Percentiles rank a stretch among this genome's conserved stretches.
These are phyloP conservation scores for Tipula lateralis DNA, from an alignment of 2,888 invertebrate genomes.

Conservation along the genomic window DNA sequence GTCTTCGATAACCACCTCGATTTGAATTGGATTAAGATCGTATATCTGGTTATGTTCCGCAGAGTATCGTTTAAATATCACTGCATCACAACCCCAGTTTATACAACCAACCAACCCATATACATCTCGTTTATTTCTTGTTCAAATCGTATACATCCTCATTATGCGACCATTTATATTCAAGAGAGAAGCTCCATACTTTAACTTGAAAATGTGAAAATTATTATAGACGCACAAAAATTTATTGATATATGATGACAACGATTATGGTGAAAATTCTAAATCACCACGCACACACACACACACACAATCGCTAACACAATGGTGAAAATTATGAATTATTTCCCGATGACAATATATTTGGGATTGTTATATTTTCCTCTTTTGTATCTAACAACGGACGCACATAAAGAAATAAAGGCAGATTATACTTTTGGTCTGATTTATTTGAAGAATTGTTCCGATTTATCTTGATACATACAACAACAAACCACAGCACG, in stretches of 20 bases:
- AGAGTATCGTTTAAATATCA: too few relatives aligned
- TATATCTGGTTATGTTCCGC: too few relatives aligned
- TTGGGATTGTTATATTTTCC: not conserved
- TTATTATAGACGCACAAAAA: not conserved
- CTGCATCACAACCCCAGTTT: too few relatives aligned
- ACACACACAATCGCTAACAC: not conserved
- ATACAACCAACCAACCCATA: too few relatives aligned
- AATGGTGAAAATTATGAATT: not conserved
- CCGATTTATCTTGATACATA: not conserved
- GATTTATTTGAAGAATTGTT: not conserved
- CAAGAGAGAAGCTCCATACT: not conserved
- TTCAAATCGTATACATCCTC: not conserved
- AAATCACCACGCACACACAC: not conserved
- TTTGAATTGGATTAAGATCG: too few relatives aligned
- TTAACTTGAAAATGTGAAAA: not conserved
- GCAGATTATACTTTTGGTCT: not conserved
- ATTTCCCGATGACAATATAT: not conserved
- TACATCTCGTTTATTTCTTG: not conserved
- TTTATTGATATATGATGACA: conserved; percentile 20
- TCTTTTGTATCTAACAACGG: not conserved
- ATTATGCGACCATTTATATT: not conserved
- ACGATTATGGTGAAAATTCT: not conserved
- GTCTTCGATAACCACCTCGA: too few relatives aligned
- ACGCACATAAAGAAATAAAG: not conserved
- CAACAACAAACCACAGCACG: not conserved